Conservation (phyloP, 37 sponge, comb jelly and placozoan species). For the Corticium candelabrum region DNA sequence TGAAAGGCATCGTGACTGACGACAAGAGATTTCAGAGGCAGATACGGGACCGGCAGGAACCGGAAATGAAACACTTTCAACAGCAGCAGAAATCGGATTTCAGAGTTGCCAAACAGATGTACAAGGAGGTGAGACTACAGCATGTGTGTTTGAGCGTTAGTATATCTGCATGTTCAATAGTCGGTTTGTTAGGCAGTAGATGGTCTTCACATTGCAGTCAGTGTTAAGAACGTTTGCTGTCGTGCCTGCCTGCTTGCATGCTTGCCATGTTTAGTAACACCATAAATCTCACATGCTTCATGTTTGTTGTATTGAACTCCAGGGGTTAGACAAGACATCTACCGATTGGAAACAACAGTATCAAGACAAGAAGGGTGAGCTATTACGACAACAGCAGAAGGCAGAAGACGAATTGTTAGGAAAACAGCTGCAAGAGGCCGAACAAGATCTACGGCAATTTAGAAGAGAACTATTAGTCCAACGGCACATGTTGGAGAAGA, state of each 20-base stretch:
- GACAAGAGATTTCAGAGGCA: slow-evolving; percentile 49
- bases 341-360: slow-evolving; percentile 46
- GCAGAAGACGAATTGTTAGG: slow-evolving; percentile 61
- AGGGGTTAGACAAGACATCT: slow-evolving; percentile 17
- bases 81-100: slow-evolving; percentile 74
- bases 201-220: too few species aligned
- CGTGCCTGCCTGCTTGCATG: too few species aligned
- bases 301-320: too few species aligned
- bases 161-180: too few species aligned
- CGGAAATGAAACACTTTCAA: slow-evolving; percentile 79
- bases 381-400: slow-evolving; percentile 40
- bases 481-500: slow-evolving; percentile 65
- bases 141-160: background rate
- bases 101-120: slow-evolving; percentile 46
- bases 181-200: too few species aligned
- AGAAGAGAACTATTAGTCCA: slow-evolving; percentile 53
- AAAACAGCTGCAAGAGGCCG: slow-evolving; percentile 47
- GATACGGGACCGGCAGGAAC: slow-evolving; percentile 62
- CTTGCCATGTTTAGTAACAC: too few species aligned
- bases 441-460: slow-evolving; percentile 54
- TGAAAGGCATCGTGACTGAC: slow-evolving; percentile 52
- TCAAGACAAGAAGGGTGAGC: slow-evolving; percentile 60
- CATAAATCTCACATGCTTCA: too few species aligned
- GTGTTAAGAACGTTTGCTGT: too few species aligned
- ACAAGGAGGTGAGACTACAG: slow-evolving; percentile 45